phyloP scores from a whole-genome alignment of 2,113 vertebrate genomes.

The Cottus gobio region DNA sequence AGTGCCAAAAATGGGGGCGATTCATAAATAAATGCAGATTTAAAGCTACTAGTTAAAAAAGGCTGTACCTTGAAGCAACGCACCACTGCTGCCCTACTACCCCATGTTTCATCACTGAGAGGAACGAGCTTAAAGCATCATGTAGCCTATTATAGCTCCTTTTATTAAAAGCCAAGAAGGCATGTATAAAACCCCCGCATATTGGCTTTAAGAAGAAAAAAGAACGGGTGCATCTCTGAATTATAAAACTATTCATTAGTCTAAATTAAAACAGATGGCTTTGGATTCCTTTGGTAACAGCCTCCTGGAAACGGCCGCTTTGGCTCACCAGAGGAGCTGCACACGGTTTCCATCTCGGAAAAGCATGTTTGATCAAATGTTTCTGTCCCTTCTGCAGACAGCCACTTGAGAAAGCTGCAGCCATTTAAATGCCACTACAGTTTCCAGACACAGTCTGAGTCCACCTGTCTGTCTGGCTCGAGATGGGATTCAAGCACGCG shows the following conservation, averaged over 20 bases:
- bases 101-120: neutral
- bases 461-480: constrained; percentile 79
- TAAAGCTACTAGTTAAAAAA: neutral
- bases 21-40: neutral
- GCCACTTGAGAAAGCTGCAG: constrained; percentile 45
- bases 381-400: constrained; percentile 34
- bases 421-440: constrained; percentile 48
- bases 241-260: constrained; percentile 21
- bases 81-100: neutral
- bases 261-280: constrained; percentile 14
- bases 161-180: neutral
- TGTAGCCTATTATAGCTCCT: neutral
- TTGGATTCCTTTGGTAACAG: constrained; percentile 1
- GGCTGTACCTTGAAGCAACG: neutral
- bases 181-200: neutral
- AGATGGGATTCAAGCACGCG: constrained; percentile 58
- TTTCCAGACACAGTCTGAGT: constrained; percentile 75
- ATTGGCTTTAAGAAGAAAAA: neutral
- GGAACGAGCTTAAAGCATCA: neutral
- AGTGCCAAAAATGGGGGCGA: neutral
- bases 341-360: constrained; percentile 46
- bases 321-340: constrained; percentile 14
- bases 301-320: constrained; percentile 25
- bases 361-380: constrained; percentile 54
- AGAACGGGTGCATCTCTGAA: neutral